These are phyloP conservation scores for Drosophila repleta DNA, from an alignment of 1,140 invertebrate genomes.

Conservation along the genomic window DNA sequence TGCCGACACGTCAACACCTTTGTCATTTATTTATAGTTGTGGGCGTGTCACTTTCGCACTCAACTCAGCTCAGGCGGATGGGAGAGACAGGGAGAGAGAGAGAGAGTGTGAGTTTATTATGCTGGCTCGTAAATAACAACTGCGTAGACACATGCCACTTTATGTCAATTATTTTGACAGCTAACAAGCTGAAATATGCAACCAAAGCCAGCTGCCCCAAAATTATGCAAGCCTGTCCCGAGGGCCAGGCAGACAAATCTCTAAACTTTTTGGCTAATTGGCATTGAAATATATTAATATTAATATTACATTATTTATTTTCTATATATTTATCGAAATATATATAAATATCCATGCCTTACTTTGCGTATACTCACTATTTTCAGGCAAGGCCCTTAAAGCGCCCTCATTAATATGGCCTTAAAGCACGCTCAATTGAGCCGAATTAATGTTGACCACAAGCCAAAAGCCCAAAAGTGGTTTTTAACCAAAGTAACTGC, in stretches of 20 bases:
- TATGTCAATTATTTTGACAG: slow-evolving; percentile 82
- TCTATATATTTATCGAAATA: too few species aligned
- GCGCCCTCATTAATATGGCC: slow-evolving; percentile 48
- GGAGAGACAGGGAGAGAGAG: slow-evolving; percentile 20
- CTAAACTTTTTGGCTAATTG: not conserved
- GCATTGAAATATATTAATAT: too few species aligned
- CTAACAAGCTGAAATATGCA: slow-evolving; percentile 76
- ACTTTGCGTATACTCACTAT: too few species aligned
- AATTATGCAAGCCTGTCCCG: slow-evolving; percentile 11
- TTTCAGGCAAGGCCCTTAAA: slow-evolving; percentile 29
- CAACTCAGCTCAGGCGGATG: not conserved
- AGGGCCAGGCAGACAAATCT: not conserved
- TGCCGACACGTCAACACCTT: slow-evolving; percentile 51
- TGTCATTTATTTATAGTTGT: slow-evolving; percentile 67
- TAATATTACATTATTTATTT: too few species aligned
- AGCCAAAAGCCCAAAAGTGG: slow-evolving; percentile 25
- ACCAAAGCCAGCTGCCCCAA: slow-evolving; percentile 51
- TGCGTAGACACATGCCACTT: slow-evolving; percentile 77
- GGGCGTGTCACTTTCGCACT: slow-evolving; percentile 41
- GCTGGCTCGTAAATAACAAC: slow-evolving; percentile 73
- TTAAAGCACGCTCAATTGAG: slow-evolving; percentile 38
- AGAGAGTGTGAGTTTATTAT: not conserved
- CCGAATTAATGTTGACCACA: slow-evolving; percentile 51
- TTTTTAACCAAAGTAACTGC: slow-evolving; percentile 32
- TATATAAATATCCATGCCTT: too few species aligned